Evolutionary conservation across 2,113 vertebrate genomes (phyloP).

Genomic region (Corythornis vintsioides): DNA sequence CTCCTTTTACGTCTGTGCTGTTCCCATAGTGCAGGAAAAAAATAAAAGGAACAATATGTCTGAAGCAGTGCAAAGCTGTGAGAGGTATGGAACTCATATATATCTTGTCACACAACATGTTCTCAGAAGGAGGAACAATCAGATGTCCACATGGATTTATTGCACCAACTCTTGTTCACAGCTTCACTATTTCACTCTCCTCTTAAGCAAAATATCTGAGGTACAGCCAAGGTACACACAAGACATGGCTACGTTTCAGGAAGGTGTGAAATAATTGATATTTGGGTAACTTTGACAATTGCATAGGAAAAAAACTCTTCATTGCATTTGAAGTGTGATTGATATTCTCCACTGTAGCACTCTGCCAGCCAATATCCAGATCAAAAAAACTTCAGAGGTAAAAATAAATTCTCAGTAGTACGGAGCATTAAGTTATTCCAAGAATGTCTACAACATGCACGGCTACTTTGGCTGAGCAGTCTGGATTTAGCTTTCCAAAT

Average conservation of each 20-base stretch:
- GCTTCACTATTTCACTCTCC: not conserved
- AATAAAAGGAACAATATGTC: not conserved
- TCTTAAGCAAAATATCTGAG: not conserved
- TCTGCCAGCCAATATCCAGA: not conserved
- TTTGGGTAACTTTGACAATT: not conserved
- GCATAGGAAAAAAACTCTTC: not conserved
- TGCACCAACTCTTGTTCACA: not conserved
- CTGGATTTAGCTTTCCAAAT: not conserved
- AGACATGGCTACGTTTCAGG: not conserved
- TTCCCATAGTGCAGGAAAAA: not conserved
- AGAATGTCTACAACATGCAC: not conserved
- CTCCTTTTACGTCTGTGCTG: not conserved
- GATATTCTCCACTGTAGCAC: not conserved
- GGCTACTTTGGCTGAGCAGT: accelerated
- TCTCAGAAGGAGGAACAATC: not conserved
- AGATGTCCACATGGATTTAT: not conserved
- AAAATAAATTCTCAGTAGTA: not conserved
- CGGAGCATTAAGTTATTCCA: not conserved
- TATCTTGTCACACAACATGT: not conserved
- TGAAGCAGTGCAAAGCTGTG: not conserved
- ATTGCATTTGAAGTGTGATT: not conserved
- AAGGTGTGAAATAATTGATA: not conserved
- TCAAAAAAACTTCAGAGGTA: not conserved
- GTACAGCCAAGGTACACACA: not conserved
- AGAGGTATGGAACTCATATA: not conserved